phyloP scores from a whole-genome alignment of 1,140 invertebrate species.

The Dendroctonus ponderosae region DNA sequence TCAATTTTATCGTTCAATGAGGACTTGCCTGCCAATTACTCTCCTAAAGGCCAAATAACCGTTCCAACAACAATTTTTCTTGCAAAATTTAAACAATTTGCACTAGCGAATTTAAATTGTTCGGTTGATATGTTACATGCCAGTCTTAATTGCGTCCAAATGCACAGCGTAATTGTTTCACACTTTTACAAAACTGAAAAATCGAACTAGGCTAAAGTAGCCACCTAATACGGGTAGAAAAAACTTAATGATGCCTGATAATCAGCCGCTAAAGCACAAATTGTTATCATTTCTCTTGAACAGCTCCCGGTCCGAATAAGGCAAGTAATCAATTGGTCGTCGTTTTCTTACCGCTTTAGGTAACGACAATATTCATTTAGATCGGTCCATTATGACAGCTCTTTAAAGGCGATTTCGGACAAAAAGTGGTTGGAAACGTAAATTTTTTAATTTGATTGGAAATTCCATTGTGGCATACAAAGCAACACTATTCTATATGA shows the following conservation, averaged over 20 bases:
- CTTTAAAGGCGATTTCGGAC: conserved; percentile 25
- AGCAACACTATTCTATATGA: too few relatives aligned
- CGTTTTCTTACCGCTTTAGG: conserved; percentile 22
- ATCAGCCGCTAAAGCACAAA: conserved; percentile 29
- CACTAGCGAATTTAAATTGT: too few relatives aligned
- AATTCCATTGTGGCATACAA: conserved; percentile 5
- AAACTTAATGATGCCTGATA: conserved; percentile 20
- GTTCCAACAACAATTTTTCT: too few relatives aligned
- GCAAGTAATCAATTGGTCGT: conserved; percentile 22
- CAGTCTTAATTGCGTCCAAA: background rate
- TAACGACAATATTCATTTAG: conserved; percentile 33
- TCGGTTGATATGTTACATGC: too few relatives aligned
- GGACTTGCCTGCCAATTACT: too few relatives aligned
- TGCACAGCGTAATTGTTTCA: conserved; percentile 10
- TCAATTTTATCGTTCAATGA: too few relatives aligned
- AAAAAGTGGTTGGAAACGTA: conserved; percentile 19
- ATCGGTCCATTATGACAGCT: conserved; percentile 33
- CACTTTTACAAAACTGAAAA: conserved; percentile 3
- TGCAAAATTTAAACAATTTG: too few relatives aligned
- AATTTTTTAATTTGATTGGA: conserved; percentile 29
- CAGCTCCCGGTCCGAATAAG: conserved; percentile 26
- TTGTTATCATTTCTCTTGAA: conserved; percentile 33
- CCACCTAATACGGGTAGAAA: conserved; percentile 25
- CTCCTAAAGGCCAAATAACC: too few relatives aligned
- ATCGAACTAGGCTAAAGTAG: conserved; percentile 9